Evolutionary conservation across 2,888 invertebrate genomes (phyloP).

Genomic region (Tribolium freemani): DNA sequence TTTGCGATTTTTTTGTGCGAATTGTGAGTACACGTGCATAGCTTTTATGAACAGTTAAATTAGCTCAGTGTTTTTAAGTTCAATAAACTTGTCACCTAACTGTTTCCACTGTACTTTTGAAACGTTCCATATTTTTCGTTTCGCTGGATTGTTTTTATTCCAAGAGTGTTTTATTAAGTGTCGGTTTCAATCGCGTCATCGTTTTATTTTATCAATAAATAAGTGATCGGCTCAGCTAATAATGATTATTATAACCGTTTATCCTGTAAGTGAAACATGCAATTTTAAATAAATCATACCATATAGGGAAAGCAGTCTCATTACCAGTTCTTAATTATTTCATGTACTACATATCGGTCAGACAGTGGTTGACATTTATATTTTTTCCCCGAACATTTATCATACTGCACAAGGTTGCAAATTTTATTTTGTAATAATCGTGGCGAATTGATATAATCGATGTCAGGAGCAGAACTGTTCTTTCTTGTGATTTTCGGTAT

Average conservation of each 20-base stretch:
- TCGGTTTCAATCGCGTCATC: not conserved
- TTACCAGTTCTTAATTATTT: conserved; percentile 45
- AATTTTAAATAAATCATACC: conserved; percentile 44
- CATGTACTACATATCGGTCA: conserved; percentile 44
- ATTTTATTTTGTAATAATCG: not conserved
- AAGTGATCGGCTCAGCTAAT: conserved; percentile 27
- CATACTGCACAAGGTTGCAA: conserved; percentile 21
- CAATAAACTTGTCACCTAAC: conserved; percentile 48
- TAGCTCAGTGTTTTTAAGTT: conserved; percentile 43
- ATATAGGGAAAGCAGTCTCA: conserved; percentile 42
- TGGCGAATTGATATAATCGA: not conserved
- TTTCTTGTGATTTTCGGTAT: not conserved
- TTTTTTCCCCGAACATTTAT: conserved; percentile 18
- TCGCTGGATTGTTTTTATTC: not conserved
- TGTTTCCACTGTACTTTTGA: conserved; percentile 34
- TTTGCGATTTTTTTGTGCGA: not conserved
- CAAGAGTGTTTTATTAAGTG: conserved; percentile 14
- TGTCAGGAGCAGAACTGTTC: not conserved
- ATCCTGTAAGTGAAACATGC: conserved; percentile 36
- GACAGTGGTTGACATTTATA: conserved; percentile 44
- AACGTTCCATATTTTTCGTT: conserved; percentile 29
- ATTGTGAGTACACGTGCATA: not conserved
- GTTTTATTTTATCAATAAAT: conserved; percentile 26
- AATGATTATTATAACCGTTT: conserved; percentile 33
- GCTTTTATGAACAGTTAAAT: conserved; percentile 39